Evolutionary conservation across 2,888 invertebrate species (phyloP).

Genomic region (Gasteruption jaculator): DNA sequence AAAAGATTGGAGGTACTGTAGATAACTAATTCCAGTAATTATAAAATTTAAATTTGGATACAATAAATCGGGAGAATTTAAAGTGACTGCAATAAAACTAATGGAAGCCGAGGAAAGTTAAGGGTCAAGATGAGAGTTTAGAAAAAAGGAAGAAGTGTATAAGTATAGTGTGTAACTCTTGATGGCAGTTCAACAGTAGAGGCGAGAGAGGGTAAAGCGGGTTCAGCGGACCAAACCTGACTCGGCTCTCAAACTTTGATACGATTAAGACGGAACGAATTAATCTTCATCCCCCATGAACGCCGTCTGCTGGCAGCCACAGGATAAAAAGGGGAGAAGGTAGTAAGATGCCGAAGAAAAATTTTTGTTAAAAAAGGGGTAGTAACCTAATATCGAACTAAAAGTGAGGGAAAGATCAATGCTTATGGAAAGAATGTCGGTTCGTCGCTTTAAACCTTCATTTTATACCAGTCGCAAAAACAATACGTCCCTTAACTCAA

Average conservation of each 20-base stretch:
- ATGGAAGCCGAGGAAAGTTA: conserved; percentile 14
- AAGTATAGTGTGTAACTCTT: conserved; percentile 18
- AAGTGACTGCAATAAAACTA: too few species aligned
- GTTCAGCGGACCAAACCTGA: conserved; percentile 37
- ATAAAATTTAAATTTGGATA: too few species aligned
- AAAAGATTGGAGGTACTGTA: too few species aligned
- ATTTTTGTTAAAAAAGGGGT: conserved; percentile 28
- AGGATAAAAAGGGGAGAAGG: conserved; percentile 33
- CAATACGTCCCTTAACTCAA: too few species aligned
- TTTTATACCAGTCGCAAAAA: too few species aligned
- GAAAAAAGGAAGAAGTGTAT: too few species aligned
- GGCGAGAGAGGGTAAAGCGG: conserved; percentile 29
- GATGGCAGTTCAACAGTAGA: conserved; percentile 19
- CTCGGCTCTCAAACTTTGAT: conserved; percentile 50
- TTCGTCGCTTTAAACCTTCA: too few species aligned
- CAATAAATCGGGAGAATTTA: too few species aligned
- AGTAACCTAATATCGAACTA: conserved; percentile 36
- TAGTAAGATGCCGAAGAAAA: conserved; percentile 33
- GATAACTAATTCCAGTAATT: too few species aligned
- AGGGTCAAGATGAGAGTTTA: conserved; percentile 11
- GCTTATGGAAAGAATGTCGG: conserved; percentile 26
- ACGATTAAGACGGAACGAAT: conserved; percentile 52
- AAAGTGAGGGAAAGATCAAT: conserved; percentile 30
- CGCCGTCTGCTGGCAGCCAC: conserved; percentile 38
- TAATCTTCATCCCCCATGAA: conserved; percentile 49